These are phyloP conservation scores for Dinothrombium tinctorium DNA, from an alignment of 1,140 invertebrate genomes.

Conservation along the genomic window DNA sequence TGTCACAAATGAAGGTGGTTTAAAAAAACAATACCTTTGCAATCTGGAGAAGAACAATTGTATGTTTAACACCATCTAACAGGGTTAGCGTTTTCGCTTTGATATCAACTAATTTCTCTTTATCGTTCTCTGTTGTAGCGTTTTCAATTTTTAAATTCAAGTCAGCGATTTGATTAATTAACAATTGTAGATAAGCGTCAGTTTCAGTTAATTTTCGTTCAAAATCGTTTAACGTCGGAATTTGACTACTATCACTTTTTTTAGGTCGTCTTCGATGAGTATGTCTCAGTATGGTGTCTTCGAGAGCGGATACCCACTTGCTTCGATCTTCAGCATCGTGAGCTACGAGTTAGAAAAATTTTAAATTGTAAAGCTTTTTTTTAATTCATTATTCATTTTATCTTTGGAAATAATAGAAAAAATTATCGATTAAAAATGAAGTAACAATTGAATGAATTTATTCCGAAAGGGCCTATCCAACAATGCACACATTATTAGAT, in stretches of 20 bases:
- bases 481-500: no score
- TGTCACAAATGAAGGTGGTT: neutral
- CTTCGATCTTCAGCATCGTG: slow-evolving; percentile 77
- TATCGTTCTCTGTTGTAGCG: slow-evolving; percentile 35
- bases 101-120: slow-evolving; percentile 29
- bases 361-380: slow-evolving; percentile 12
- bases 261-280: slow-evolving; percentile 20
- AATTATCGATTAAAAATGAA: neutral
- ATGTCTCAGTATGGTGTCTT: slow-evolving; percentile 74
- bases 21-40: slow-evolving; percentile 43
- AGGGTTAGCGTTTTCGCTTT: slow-evolving; percentile 36
- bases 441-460: no score
- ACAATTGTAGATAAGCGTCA: slow-evolving; percentile 80
- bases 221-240: slow-evolving; percentile 46
- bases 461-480: no score
- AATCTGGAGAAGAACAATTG: slow-evolving; percentile 88
- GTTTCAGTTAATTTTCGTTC: slow-evolving; percentile 78
- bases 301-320: slow-evolving; percentile 76
- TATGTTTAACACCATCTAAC: slow-evolving; percentile 83
- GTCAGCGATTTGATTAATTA: slow-evolving; percentile 63
- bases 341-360: slow-evolving; percentile 28
- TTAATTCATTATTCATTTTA: no score
- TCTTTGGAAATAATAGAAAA: slow-evolving; percentile 1
- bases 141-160: slow-evolving; percentile 37
- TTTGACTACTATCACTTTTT: slow-evolving; percentile 3